Evolutionary conservation across 1,140 invertebrate species (phyloP).

Genomic region (Caerostris darwini): DNA sequence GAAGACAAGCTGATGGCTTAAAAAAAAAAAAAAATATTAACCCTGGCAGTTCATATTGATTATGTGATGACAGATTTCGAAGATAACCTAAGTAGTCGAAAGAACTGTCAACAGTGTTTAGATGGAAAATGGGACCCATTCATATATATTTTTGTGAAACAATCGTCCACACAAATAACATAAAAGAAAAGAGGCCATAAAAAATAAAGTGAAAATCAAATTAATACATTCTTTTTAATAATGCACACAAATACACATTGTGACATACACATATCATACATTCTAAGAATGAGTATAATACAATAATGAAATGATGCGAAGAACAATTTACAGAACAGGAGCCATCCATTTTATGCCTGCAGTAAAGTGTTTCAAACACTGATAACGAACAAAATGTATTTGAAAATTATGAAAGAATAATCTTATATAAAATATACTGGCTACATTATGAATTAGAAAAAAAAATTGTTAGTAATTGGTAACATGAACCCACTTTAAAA

Average conservation of each 20-base stretch:
- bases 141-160: too few relatives aligned
- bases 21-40: neutral
- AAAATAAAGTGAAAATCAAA: conserved; percentile 23
- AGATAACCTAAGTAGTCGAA: neutral
- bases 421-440: conserved; percentile 28
- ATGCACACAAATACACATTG: neutral
- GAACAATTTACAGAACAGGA: neutral
- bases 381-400: neutral
- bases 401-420: neutral
- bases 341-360: neutral
- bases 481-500: too few relatives aligned
- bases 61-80: neutral
- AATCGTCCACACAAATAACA: too few relatives aligned
- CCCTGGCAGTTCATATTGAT: neutral
- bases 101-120: too few relatives aligned
- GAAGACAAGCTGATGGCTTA: conserved; percentile 25
- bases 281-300: conserved; percentile 27
- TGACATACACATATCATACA: conserved; percentile 2
- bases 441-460: neutral
- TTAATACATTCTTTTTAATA: neutral
- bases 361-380: neutral
- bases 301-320: neutral
- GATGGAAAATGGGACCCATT: too few relatives aligned
- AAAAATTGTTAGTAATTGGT: neutral
- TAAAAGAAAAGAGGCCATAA: neutral